phyloP scores from a whole-genome alignment of 37 sponge, comb jelly and placozoan genomes.

The Aplysina aerophoba region DNA sequence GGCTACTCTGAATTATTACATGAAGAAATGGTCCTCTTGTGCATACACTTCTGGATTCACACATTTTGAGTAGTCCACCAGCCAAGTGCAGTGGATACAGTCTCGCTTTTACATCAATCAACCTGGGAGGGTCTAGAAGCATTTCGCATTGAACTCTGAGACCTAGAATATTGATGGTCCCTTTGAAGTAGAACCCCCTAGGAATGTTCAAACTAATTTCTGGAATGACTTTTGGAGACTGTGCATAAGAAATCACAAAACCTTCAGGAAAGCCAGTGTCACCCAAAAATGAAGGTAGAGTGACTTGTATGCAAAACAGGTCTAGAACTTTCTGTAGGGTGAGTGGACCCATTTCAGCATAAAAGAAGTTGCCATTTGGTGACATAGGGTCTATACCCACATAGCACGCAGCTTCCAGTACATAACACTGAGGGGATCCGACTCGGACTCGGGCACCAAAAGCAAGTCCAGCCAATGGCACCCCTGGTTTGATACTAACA shows the following conservation, averaged over 20 bases:
- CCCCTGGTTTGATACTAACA: constrained; percentile 28
- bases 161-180: constrained; percentile 49
- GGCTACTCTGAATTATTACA: background rate
- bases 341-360: constrained; percentile 15
- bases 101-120: constrained; percentile 8
- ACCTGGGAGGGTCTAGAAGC: background rate
- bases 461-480: constrained; percentile 34
- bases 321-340: constrained; percentile 34
- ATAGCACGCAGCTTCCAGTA: background rate
- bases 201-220: constrained; percentile 28
- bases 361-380: constrained; percentile 34
- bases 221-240: background rate
- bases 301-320: constrained; percentile 29
- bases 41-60: constrained; percentile 26
- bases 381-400: constrained; percentile 27
- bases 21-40: constrained; percentile 32
- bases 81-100: constrained; percentile 20
- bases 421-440: constrained; percentile 27
- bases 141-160: constrained; percentile 21
- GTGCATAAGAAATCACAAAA: constrained; percentile 30
- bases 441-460: constrained; percentile 35
- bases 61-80: constrained; percentile 41
- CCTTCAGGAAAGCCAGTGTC: constrained; percentile 47
- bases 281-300: constrained; percentile 28
- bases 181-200: constrained; percentile 39